Conservation (phyloP, 2,888 invertebrate species). For the Agrochola lota region DNA sequence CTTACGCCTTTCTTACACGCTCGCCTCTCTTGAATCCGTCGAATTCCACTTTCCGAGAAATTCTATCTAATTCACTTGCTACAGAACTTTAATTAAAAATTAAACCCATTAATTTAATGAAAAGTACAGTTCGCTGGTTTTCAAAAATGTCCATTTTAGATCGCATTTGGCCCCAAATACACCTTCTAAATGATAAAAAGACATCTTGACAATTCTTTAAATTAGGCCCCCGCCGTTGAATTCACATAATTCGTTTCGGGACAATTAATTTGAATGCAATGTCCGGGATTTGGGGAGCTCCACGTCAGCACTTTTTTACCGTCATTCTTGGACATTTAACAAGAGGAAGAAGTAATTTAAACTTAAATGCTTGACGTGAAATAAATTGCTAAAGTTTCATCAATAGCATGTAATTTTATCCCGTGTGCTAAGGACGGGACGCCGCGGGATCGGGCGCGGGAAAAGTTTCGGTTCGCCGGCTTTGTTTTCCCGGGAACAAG, state of each 20-base stretch:
- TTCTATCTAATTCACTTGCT: slow-evolving; percentile 49
- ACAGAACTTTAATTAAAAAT: slow-evolving; percentile 63
- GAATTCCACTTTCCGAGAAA: slow-evolving; percentile 53
- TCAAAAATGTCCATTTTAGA: slow-evolving; percentile 50
- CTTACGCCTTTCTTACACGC: slow-evolving; percentile 19
- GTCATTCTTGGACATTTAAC: slow-evolving; percentile 56
- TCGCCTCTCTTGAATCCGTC: slow-evolving; percentile 26
- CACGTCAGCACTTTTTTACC: slow-evolving; percentile 46
- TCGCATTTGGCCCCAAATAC: slow-evolving; percentile 15
- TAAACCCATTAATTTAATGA: slow-evolving; percentile 58
- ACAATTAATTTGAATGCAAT: slow-evolving; percentile 59
- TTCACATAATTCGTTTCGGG: slow-evolving; percentile 58
- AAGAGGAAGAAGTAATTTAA: slow-evolving; percentile 72
- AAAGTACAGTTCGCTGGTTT: slow-evolving; percentile 42
- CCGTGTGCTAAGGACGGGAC: slow-evolving; percentile 34
- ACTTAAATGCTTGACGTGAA: slow-evolving; percentile 69
- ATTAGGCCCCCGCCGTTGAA: slow-evolving; percentile 34
- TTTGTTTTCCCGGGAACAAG: slow-evolving; percentile 36
- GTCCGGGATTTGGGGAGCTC: slow-evolving; percentile 33
- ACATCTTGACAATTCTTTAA: slow-evolving; percentile 36
- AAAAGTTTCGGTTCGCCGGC: slow-evolving; percentile 18
- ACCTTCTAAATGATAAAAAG: slow-evolving; percentile 40
- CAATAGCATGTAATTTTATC: slow-evolving; percentile 58
- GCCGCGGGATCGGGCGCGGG: slow-evolving; percentile 9
- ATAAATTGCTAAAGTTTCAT: slow-evolving; percentile 77